phyloP scores from a whole-genome alignment of 2,797 vertebrate genomes.

The Setipinna tenuifilis region DNA sequence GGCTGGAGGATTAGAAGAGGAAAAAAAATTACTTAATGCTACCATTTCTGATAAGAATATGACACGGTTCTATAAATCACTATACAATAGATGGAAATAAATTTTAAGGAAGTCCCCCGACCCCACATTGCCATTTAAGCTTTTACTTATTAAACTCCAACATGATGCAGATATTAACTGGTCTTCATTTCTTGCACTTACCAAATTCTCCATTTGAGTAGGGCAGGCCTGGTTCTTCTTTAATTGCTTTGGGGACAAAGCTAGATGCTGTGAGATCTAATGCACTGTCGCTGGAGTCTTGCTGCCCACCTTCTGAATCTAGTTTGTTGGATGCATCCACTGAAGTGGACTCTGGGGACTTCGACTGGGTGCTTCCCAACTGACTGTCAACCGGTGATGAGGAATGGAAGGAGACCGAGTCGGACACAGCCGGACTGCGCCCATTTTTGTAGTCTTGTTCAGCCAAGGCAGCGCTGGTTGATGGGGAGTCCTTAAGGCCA shows the following conservation, averaged over 20 bases:
- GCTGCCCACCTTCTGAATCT: conserved; percentile 69
- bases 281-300: conserved; percentile 78
- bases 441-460: conserved; percentile 86
- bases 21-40: neutral
- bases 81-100: neutral
- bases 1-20: conserved; percentile 64
- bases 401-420: conserved; percentile 78
- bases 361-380: conserved; percentile 71
- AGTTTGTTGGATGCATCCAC: conserved; percentile 56
- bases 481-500: conserved; percentile 82
- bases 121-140: too few species aligned
- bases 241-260: conserved; percentile 78
- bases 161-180: neutral
- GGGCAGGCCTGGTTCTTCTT: conserved; percentile 82
- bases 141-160: conserved; percentile 37
- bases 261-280: conserved; percentile 88
- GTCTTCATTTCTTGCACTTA: conserved; percentile 58
- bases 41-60: neutral
- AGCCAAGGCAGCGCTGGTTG: conserved; percentile 47
- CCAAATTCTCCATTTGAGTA: conserved; percentile 82
- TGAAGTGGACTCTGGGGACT: conserved; percentile 77
- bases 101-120: neutral
- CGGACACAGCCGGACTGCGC: conserved; percentile 82
- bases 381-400: conserved; percentile 85
- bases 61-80: neutral